Evolutionary conservation across 1,140 invertebrate species (phyloP).

Genomic region (Nasonia giraulti): DNA sequence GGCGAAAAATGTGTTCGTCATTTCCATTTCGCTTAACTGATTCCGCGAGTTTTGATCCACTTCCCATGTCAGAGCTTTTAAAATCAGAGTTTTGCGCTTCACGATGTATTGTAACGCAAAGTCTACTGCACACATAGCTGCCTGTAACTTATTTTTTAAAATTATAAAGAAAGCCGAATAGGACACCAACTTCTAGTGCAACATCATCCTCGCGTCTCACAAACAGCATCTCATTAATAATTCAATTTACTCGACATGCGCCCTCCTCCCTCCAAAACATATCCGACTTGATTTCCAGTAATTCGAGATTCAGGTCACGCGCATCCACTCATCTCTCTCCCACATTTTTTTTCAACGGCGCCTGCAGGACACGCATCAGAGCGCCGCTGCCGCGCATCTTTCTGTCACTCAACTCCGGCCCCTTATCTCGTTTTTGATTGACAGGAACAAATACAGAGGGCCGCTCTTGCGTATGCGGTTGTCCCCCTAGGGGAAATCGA

Average conservation of each 20-base stretch:
- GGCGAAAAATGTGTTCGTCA: no score
- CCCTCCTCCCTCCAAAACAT: background rate
- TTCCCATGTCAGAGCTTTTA: no score
- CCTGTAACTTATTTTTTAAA: no score
- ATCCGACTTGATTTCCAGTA: background rate
- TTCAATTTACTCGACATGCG: background rate
- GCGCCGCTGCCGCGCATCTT: background rate
- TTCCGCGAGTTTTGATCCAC: no score
- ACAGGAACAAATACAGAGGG: conserved; percentile 60
- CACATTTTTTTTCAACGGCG: background rate
- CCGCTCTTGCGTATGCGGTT: background rate
- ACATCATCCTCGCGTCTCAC: background rate
- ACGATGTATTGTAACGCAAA: no score
- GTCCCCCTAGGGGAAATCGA: conserved; percentile 47
- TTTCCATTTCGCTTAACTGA: no score
- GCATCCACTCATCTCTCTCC: background rate
- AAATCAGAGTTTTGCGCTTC: no score
- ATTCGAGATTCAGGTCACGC: background rate
- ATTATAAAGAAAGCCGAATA: no score
- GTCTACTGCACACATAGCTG: no score
- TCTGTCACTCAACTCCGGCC: background rate
- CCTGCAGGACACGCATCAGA: background rate
- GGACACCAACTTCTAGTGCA: no score
- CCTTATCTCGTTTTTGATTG: conserved; percentile 56
- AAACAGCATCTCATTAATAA: background rate